Base-by-base conservation (phyloP, 1,140 invertebrate species). In the Delia radicum region DNA sequence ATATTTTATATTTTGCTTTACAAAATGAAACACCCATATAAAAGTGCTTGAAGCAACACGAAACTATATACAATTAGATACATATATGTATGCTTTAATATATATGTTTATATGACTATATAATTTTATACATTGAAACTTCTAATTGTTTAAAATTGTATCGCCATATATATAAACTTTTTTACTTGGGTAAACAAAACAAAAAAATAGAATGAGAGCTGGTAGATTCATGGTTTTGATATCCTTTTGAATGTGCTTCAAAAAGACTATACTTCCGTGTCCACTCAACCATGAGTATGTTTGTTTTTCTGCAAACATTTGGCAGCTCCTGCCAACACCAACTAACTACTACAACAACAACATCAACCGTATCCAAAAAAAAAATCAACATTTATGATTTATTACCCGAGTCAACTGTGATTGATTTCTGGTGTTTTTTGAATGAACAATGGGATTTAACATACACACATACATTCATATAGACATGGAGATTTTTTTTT, bases 401-500 rank as follows among this genome's bases (percentile, higher is more conserved):
- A 69, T 69, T 69, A 69, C 65, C n/a, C 65, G 65, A 69, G 65
- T 69, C 65, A 69, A 69, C 65, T 69, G 29, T 69, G 65, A 69
- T 69, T 69, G 65, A 69, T 69, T 69, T 69, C 65, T 69, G 29
- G 65, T 69, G 65, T 69, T 2, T 18, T 8, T 55, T 28, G 29
- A 55, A 55, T 55, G 48, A 55, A 55, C 21, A 55, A 55, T 21
- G 48, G 48, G 24, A 21, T 55, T 55, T 55, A 21, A 55, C 48
- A 55, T 55, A 21, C n/a, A 55, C 48, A 55, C 18, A 55, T 7
- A 24, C 48, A 55, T 18, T 21, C 48, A 55, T 18, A 21, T 18
- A 55, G 6, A 37, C 33, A 37, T 10, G 13, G 8, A 37, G 13
- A 55, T 55, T 6, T 48, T 18, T 48, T 1, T 33, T 2, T 33